Percentiles rank a stretch among this genome's conserved stretches.
Evolutionary conservation across 2,113 vertebrate species (phyloP).

Genomic region (Gopherus evgoodei): DNA sequence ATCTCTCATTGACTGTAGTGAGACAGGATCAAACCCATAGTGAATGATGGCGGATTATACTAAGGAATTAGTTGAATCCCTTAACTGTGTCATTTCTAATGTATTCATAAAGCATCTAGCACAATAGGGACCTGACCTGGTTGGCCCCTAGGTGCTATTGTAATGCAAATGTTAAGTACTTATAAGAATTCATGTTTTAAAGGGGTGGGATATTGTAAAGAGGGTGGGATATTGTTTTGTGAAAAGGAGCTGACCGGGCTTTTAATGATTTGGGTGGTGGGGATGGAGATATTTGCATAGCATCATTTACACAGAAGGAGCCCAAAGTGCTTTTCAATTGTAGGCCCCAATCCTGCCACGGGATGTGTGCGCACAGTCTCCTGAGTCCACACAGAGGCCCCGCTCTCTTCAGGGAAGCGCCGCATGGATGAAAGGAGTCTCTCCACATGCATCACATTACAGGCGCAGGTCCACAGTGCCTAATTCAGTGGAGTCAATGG

Average conservation of each 20-base stretch:
- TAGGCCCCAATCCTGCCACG: background rate
- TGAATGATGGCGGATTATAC: background rate
- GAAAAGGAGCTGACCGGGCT: background rate
- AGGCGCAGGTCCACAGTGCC: background rate
- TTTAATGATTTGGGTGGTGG: background rate
- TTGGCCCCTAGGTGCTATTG: conserved; percentile 29
- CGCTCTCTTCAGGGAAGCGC: background rate
- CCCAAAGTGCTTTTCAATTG: background rate
- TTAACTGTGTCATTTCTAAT: conserved; percentile 52
- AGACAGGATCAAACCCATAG: conserved; percentile 51
- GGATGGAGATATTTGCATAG: background rate
- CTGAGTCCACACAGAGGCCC: background rate
- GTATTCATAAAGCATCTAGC: conserved; percentile 29
- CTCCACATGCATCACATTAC: background rate
- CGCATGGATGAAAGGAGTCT: background rate
- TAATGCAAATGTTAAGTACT: conserved; percentile 73
- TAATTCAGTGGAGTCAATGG: background rate
- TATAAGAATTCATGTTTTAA: conserved; percentile 57
- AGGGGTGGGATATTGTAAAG: conserved; percentile 63
- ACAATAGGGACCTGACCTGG: background rate
- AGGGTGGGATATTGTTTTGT: background rate
- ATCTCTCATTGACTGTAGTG: conserved; percentile 42
- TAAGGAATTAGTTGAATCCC: conserved; percentile 13
- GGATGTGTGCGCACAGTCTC: conserved; percentile 28
- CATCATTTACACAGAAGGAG: background rate